A percentile compares a stretch with the other conserved stretches of the same genome.
Conservation (phyloP, 2,888 invertebrate genomes). For the Trichopria drosophilae region DNA sequence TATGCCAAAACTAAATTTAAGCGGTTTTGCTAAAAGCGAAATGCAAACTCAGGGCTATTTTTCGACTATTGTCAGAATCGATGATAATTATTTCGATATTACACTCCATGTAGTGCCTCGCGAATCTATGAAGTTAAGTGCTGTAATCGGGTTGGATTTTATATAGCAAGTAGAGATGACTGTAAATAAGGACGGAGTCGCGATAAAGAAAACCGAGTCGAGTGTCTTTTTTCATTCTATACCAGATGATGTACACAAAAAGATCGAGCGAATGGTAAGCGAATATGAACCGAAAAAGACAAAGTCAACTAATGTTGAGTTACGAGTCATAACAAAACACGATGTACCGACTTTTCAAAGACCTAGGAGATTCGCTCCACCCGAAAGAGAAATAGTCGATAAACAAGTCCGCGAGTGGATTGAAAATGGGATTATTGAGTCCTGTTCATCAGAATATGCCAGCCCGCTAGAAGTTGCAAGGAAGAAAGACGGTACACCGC, state of each 20-base stretch:
- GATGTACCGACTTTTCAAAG: conserved; percentile 9
- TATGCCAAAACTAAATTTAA: not conserved
- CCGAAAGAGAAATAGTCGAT: no score
- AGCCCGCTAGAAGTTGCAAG: conserved; percentile 35
- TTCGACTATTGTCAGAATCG: not conserved
- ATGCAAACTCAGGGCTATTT: conserved; percentile 22
- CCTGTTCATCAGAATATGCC: conserved; percentile 37
- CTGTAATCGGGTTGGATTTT: no score
- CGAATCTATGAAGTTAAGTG: no score
- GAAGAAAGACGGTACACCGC: conserved; percentile 32
- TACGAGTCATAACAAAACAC: conserved; percentile 9
- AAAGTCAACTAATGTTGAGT: no score
- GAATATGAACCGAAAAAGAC: no score
- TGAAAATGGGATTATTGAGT: conserved; percentile 31
- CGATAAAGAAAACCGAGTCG: no score
- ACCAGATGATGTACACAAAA: not conserved
- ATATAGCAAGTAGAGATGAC: conserved; percentile 15
- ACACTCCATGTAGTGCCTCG: no score
- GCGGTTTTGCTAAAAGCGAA: conserved; percentile 13
- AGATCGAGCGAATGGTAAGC: not conserved
- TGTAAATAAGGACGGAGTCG: conserved; percentile 12
- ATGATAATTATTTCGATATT: no score
- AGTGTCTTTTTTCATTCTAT: not conserved
- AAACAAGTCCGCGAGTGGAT: conserved; percentile 33
- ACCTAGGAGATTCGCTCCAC: conserved; percentile 12